phyloP scores from a whole-genome alignment of 2,113 vertebrate species.

The human (Homo sapiens) region DNA sequence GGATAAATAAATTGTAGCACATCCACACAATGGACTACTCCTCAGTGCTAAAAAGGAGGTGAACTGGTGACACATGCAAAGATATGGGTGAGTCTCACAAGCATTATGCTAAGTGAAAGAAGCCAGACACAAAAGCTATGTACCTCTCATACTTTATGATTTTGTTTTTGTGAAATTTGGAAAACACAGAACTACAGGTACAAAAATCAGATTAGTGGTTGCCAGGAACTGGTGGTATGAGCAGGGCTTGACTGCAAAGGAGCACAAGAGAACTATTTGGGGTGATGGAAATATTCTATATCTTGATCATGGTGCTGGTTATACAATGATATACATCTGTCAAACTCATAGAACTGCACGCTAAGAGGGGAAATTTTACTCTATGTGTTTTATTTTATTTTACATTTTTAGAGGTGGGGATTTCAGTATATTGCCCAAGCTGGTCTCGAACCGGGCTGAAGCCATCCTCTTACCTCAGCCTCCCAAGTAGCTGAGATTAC shows the following conservation, averaged over 20 bases:
- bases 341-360: not conserved
- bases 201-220: not conserved
- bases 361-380: not conserved
- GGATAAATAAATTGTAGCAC: not conserved
- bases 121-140: not conserved
- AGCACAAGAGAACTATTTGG: not conserved
- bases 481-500: not conserved
- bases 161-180: not conserved
- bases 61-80: not conserved
- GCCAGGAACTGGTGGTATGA: not conserved
- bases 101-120: not conserved
- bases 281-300: not conserved
- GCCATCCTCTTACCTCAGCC: not conserved
- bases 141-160: not conserved
- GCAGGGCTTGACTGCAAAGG: not conserved
- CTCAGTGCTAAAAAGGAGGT: not conserved
- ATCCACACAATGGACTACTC: not conserved
- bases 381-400: not conserved
- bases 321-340: not conserved
- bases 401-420: not conserved
- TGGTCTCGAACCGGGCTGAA: not conserved
- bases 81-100: not conserved
- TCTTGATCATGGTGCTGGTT: not conserved
- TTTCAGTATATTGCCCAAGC: not conserved
- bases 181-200: not conserved